Evolutionary conservation across 1,140 invertebrate species (phyloP), one percentile per base, ranked within the genome.

Genomic region (Bombus terrestris): DNA sequence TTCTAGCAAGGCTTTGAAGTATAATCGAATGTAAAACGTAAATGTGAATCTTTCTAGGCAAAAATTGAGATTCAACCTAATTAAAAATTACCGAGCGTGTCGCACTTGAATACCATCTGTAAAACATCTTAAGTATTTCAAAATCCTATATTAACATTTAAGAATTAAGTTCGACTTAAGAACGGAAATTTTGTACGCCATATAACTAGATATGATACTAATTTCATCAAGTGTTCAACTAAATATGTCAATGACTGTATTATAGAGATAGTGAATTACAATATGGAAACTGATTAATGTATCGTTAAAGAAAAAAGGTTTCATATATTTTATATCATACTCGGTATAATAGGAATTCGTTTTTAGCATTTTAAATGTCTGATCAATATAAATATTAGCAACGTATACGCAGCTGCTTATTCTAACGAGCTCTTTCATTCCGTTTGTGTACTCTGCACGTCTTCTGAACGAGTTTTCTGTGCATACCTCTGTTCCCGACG

Each of bases 351-450:
- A 59, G 39, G 18, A 73, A 62, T 81, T 62, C 22, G 13, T 81
- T 81, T 39, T 0, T 22, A 22, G 18, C 32, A 47, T 37, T 64
- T 43, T 12, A 37, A 43, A 71, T n/a, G n/a, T 22, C 1, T 10
- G 47, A 78, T 47, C 57, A 39, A 41, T 25, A 22, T 68, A 84
- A 84, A 79, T 84, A 79, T 84, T 79, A 57, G 66, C 66, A n/a
- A 37, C 35, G 76, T 78, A 72, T 28, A 62, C 76, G 83, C 83
- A 84, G 83, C 83, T 84, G 83, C 74, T 72, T 71, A 32, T 80
- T 47, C n/a, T 84, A 84, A 80, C 76, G 25, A 84, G 39, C 53
- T 72, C 68, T 84, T 84, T 80, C 39, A 80, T 84, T 71, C 62
- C 10, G 37, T 18, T 41, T 71, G 66, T 84, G 66, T 69, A 15